Conservation (phyloP, 1,140 invertebrate species). For the Scylla paramamosain region DNA sequence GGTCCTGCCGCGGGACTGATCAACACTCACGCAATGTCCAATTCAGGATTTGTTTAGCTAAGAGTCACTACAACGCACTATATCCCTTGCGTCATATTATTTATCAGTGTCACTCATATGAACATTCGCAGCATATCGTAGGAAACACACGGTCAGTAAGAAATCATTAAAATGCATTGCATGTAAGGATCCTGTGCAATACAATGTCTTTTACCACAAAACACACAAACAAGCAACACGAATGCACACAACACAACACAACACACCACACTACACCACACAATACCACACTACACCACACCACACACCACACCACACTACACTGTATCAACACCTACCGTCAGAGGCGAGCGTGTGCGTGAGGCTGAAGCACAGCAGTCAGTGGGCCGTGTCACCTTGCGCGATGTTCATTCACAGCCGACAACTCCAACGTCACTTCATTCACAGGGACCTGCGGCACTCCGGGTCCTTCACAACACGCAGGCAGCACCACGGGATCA, state of each 20-base stretch:
- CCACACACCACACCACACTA: neutral
- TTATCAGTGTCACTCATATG: neutral
- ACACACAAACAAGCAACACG: neutral
- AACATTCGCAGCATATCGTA: no score
- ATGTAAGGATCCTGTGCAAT: no score
- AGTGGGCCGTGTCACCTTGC: neutral
- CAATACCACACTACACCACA: neutral
- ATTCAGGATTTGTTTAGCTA: neutral
- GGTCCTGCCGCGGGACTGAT: neutral
- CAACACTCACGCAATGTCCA: neutral
- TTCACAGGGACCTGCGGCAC: conserved; percentile 37
- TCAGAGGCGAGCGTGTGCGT: neutral
- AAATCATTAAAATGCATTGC: no score
- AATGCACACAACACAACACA: neutral
- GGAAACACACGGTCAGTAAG: no score
- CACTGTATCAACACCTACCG: neutral
- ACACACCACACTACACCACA: neutral
- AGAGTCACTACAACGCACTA: neutral
- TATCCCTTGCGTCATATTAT: neutral
- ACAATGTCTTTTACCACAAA: neutral
- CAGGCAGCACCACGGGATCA: neutral
- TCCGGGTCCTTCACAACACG: conserved; percentile 10
- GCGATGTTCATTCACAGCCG: conserved; percentile 48
- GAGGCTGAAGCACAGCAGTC: neutral
- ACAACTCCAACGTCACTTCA: conserved; percentile 35